Base-by-base conservation (phyloP, 92 coral and sea anemone genomes). In the Montipora capitata region DNA sequence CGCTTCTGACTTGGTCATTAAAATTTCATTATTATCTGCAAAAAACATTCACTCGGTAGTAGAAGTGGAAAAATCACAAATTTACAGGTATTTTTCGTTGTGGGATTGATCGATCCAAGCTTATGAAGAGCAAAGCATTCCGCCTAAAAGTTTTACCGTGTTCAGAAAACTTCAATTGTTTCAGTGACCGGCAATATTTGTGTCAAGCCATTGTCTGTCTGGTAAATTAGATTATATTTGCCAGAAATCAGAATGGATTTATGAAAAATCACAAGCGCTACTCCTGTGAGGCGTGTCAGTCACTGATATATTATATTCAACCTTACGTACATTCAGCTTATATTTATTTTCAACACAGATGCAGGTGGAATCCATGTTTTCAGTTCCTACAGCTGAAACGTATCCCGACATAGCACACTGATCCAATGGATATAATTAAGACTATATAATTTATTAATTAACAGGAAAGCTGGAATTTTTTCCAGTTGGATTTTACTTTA, bases 381-480 rank as follows among this genome's bases (percentile, higher is more conserved):
- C 88, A 71, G 49, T 89, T 76, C 62, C 64, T 91, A 82, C 96
- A 90, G 93, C 93, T 90, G 89, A 90, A 88, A 74, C 87, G 68
- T 63, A 86, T 67, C 81, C 89, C 59, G 61, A 89, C 74, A 64
- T 95, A 91, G 91, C 93, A 90, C 85, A 56, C 52, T 48, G 52
- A 48, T 76, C 82, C 82, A 81, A 82, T 59, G 68, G 89, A 85
- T 85, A 94, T 90, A 95, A 95, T 95, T 95, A 91, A 88, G 85
- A 68, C 83, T 90, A 81, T 93, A 95, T 95, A 85, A 95, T 93
- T 93, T 95, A 90, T 91, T 95, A 93, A 95, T 95, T 90, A 93
- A 78, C 78, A 87, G 65, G 40, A 54, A 84, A 81, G 68, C 64
- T 48, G 76, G 56, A 62, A 20, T 85, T 72, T 20, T 71, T 83